These are phyloP conservation scores for Endomychus coccineus DNA, from an alignment of 2,888 invertebrate species.

Conservation along the genomic window DNA sequence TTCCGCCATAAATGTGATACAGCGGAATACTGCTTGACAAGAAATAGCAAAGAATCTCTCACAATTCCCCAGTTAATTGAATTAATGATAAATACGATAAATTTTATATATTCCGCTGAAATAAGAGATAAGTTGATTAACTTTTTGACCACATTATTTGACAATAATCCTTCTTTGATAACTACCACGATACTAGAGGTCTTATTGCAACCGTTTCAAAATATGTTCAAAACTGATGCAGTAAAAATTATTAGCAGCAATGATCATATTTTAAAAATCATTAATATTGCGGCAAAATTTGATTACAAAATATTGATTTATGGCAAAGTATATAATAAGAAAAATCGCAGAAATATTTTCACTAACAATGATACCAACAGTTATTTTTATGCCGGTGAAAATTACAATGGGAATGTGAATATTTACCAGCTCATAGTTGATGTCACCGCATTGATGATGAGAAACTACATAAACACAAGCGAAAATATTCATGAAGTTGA, in stretches of 20 bases:
- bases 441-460: constrained; percentile 17
- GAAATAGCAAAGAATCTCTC: no score
- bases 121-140: constrained; percentile 14
- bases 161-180: constrained; percentile 13
- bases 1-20: constrained; percentile 11
- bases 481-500: constrained; percentile 15
- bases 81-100: constrained; percentile 9
- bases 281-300: constrained; percentile 15
- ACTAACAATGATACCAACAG: constrained; percentile 4
- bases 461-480: constrained; percentile 17
- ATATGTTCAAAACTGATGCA: constrained; percentile 15
- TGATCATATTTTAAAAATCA: constrained; percentile 19
- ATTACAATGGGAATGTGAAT: constrained; percentile 5
- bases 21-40: no score
- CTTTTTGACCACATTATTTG: constrained; percentile 15
- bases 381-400: constrained; percentile 1
- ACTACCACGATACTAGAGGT: constrained; percentile 17
- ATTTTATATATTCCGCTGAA: constrained; percentile 4
- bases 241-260: constrained; percentile 15
- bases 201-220: constrained; percentile 19
- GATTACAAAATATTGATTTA: constrained; percentile 8
- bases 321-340: constrained; percentile 7
- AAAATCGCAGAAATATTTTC: constrained; percentile 5
- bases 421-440: constrained; percentile 19
- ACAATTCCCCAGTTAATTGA: constrained; percentile 6